Evolutionary conservation across 1,140 invertebrate species (phyloP).

Genomic region (Drosophila tani): DNA sequence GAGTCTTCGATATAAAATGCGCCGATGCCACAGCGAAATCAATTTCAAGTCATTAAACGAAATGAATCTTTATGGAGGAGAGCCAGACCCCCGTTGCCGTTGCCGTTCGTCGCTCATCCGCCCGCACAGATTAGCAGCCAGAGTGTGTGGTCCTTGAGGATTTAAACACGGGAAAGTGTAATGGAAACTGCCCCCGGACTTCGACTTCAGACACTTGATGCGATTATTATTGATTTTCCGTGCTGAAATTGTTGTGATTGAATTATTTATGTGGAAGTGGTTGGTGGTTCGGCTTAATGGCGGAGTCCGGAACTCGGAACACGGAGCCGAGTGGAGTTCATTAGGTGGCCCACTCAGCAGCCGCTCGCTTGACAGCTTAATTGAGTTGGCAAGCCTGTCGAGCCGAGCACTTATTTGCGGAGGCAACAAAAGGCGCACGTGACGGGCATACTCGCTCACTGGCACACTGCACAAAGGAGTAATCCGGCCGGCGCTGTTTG

Average conservation of each 20-base stretch:
- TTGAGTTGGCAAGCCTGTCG: slow-evolving; percentile 58
- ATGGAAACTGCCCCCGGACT: slow-evolving; percentile 37
- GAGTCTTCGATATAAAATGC: slow-evolving; percentile 62
- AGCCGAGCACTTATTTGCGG: slow-evolving; percentile 55
- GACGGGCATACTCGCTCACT: slow-evolving; percentile 37
- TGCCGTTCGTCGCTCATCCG: slow-evolving; percentile 5
- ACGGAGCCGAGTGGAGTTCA: slow-evolving; percentile 26
- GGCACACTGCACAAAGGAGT: slow-evolving; percentile 2
- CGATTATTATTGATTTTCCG: slow-evolving; percentile 78
- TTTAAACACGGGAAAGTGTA: slow-evolving; percentile 62
- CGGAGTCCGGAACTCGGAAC: background rate
- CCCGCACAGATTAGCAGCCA: slow-evolving; percentile 57
- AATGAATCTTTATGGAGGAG: slow-evolving; percentile 80
- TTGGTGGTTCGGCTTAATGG: slow-evolving; percentile 21
- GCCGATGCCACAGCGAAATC: slow-evolving; percentile 77
- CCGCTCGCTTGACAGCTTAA: slow-evolving; percentile 39
- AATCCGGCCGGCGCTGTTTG: slow-evolving; percentile 39
- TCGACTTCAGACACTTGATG: slow-evolving; percentile 46
- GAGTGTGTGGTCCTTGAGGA: slow-evolving; percentile 39
- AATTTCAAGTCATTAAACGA: slow-evolving; percentile 85
- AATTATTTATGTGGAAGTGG: slow-evolving; percentile 62
- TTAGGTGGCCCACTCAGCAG: slow-evolving; percentile 39
- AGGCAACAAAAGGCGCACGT: slow-evolving; percentile 60
- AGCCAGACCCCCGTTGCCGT: background rate
- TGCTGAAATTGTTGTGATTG: slow-evolving; percentile 63